A percentile compares a stretch with the other conserved stretches of the same genome.
Evolutionary conservation across 2,113 vertebrate genomes (phyloP).

Genomic region (Mastomys natalensis): DNA sequence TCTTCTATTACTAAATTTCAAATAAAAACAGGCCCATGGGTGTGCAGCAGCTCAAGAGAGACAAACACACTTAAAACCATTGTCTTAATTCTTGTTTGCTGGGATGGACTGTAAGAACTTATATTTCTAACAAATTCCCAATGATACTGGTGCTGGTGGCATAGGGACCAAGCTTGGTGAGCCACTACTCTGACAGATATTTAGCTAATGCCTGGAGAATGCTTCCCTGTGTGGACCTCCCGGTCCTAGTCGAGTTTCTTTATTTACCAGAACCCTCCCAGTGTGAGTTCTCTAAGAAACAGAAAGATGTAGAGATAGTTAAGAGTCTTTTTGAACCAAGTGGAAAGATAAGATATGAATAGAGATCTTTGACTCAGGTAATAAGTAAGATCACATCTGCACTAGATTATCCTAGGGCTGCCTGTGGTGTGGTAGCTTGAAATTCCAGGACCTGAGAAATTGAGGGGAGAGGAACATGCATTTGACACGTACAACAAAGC

Average conservation of each 20-base stretch:
- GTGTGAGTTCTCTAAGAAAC: not conserved
- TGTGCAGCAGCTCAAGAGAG: not conserved
- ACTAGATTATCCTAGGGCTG: not conserved
- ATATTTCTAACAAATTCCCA: not conserved
- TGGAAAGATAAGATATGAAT: not conserved
- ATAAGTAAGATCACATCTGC: not conserved
- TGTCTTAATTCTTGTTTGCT: not conserved
- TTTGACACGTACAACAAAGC: not conserved
- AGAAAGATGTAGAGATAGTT: not conserved
- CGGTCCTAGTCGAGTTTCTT: not conserved
- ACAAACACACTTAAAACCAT: not conserved
- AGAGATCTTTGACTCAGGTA: not conserved
- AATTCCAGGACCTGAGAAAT: not conserved
- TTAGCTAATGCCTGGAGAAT: not conserved
- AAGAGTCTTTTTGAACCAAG: not conserved
- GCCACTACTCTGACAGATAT: not conserved
- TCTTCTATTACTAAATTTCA: conserved; percentile 1
- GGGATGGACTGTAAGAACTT: not conserved
- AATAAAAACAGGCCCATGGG: not conserved
- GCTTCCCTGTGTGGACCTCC: not conserved
- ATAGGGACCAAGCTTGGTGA: not conserved
- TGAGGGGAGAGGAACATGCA: not conserved
- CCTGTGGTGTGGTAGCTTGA: not conserved
- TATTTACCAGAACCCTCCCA: not conserved
- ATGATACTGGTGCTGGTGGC: not conserved